A percentile compares a stretch with the other conserved stretches of the same genome.
phyloP scores from a whole-genome alignment of 2,888 invertebrate species.

The Shargacucullia verbasci region DNA sequence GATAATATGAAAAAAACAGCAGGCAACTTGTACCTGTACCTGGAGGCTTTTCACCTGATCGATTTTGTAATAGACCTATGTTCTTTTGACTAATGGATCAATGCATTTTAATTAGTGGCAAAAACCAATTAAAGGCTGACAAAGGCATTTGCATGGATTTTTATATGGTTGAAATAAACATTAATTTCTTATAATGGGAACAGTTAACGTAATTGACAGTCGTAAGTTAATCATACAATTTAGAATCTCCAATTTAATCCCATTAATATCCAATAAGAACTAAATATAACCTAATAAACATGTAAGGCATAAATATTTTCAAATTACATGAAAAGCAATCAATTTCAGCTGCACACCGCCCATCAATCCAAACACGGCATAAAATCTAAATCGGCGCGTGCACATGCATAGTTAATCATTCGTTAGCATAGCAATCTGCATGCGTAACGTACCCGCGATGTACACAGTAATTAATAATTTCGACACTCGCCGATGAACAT shows the following conservation, averaged over 20 bases:
- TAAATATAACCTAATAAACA: conserved; percentile 16
- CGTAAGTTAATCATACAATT: no score
- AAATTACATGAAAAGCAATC: conserved; percentile 46
- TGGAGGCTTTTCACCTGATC: conserved; percentile 4
- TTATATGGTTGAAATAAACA: no score
- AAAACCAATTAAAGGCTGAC: no score
- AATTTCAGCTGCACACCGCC: conserved; percentile 46
- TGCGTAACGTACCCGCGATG: conserved; percentile 80
- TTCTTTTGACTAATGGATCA: not conserved
- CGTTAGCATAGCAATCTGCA: conserved; percentile 88
- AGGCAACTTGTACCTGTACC: not conserved
- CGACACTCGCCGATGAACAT: conserved; percentile 86
- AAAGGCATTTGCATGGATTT: no score
- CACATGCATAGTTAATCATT: conserved; percentile 86
- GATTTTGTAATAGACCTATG: not conserved
- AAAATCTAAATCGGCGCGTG: conserved; percentile 69
- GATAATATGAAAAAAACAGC: not conserved
- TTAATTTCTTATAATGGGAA: no score
- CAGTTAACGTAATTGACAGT: conserved; percentile 10
- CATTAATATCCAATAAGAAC: not conserved
- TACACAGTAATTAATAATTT: conserved; percentile 87
- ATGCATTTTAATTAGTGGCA: conserved; percentile 15
- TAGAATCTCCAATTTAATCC: not conserved
- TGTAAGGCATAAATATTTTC: conserved; percentile 44
- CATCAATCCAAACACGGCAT: conserved; percentile 59